phyloP scores from a whole-genome alignment of 2,113 vertebrate genomes.

The Phrynosoma blainvillii region DNA sequence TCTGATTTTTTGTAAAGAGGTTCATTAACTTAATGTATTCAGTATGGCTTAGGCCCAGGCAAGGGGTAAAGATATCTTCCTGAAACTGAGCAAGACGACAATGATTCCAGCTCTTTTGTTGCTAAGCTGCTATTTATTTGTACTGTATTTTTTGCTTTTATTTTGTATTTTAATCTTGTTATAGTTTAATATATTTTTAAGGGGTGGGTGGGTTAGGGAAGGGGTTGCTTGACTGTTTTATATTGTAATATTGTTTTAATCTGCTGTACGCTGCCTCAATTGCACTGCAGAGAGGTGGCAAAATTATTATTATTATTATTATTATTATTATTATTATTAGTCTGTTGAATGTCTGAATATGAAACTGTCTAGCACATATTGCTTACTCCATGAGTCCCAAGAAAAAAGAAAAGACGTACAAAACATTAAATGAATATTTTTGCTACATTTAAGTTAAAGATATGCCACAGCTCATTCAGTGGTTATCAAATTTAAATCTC shows the following conservation, averaged over 20 bases:
- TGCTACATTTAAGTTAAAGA: neutral
- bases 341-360: neutral
- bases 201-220: too few relatives aligned
- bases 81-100: neutral
- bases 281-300: too few relatives aligned
- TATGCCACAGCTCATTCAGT: neutral
- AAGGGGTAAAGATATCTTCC: neutral
- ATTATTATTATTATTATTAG: too few relatives aligned
- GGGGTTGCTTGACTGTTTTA: too few relatives aligned
- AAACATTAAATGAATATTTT: neutral
- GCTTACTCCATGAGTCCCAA: neutral
- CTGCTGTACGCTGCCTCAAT: too few relatives aligned
- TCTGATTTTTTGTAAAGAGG: neutral
- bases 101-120: too few relatives aligned
- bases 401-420: neutral
- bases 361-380: neutral
- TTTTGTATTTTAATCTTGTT: too few relatives aligned
- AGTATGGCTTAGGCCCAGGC: neutral
- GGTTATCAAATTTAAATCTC: neutral
- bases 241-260: too few relatives aligned
- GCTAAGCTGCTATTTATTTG: too few relatives aligned
- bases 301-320: too few relatives aligned
- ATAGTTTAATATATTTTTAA: too few relatives aligned
- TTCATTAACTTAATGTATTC: neutral
- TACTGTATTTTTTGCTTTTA: too few relatives aligned